Conservation (phyloP, 2,113 vertebrate species). For the Phalacrocorax brasilianus region DNA sequence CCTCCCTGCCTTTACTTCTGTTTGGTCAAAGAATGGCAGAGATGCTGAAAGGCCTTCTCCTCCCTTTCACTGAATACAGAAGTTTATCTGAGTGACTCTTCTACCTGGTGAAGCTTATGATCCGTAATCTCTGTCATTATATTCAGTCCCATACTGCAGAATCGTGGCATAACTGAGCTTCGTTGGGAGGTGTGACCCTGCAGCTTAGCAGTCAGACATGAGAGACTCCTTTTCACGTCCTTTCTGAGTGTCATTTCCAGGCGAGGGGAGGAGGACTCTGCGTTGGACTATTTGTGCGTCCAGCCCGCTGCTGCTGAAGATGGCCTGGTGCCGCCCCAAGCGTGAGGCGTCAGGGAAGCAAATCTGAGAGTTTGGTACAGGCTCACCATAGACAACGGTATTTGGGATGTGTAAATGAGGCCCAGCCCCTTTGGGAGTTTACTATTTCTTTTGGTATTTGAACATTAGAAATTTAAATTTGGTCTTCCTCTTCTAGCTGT, state of each 20-base stretch:
- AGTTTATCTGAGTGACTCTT: not conserved
- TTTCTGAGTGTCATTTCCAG: not conserved
- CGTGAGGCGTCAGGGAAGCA: not conserved
- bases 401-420: not conserved
- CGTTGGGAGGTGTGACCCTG: not conserved
- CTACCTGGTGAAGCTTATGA: not conserved
- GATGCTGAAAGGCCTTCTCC: not conserved
- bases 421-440: rapidly evolving
- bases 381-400: not conserved
- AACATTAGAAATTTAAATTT: not conserved
- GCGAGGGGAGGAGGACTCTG: rapidly evolving
- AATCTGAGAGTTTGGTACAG: not conserved
- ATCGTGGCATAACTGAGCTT: not conserved
- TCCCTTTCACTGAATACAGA: not conserved
- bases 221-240: not conserved
- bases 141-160: rapidly evolving
- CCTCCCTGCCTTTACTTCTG: not conserved
- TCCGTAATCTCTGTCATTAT: not conserved
- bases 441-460: not conserved
- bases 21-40: not conserved
- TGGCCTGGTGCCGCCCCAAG: no score
- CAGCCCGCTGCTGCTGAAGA: not conserved
- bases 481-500: not conserved
- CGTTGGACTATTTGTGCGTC: rapidly evolving
- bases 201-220: not conserved